A percentile compares a stretch with the other conserved stretches of the same genome.
phyloP scores from a whole-genome alignment of 37 sponge, comb jelly and placozoan genomes.

The Halichondria panicea region DNA sequence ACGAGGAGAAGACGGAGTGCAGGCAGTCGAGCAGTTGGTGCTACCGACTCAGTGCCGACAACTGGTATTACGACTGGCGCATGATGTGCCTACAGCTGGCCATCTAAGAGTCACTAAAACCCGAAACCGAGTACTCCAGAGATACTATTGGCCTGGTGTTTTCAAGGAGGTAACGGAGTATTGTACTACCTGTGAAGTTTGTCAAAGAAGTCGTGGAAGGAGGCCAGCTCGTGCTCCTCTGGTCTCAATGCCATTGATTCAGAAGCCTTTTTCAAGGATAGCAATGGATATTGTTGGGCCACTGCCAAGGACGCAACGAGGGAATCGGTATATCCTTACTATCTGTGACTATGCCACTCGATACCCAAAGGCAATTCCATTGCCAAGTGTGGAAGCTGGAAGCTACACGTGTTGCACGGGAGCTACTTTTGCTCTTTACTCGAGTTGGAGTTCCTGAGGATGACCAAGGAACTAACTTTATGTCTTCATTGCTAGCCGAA shows the following conservation, averaged over 20 bases:
- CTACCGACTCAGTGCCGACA: too few relatives aligned
- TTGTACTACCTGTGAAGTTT: too few relatives aligned
- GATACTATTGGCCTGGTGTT: too few relatives aligned
- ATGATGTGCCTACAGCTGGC: too few relatives aligned
- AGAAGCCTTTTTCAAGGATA: slow-evolving; percentile 28
- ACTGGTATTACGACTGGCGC: too few relatives aligned
- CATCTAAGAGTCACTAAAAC: too few relatives aligned
- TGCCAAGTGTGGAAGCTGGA: slow-evolving; percentile 17
- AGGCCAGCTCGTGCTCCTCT: too few relatives aligned
- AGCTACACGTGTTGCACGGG: slow-evolving; percentile 20
- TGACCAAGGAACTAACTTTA: slow-evolving; percentile 41
- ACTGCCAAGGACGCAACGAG: slow-evolving; percentile 15
- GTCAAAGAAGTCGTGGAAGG: too few relatives aligned
- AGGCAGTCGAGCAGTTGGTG: slow-evolving; percentile 1
- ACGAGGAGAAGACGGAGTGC: neutral
- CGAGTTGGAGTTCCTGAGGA: slow-evolving; percentile 30
- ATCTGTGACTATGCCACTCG: slow-evolving; percentile 41
- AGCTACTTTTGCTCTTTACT: slow-evolving; percentile 6
- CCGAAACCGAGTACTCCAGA: too few relatives aligned
- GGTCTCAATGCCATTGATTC: slow-evolving; percentile 33
- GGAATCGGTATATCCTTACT: slow-evolving; percentile 32
- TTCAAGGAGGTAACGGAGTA: too few relatives aligned
- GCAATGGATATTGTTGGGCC: slow-evolving; percentile 58
- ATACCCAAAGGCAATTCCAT: slow-evolving; percentile 37
- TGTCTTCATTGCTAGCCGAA: slow-evolving; percentile 18